These are phyloP conservation scores for Sinosuthora webbiana DNA, from an alignment of 2,113 vertebrate genomes.

Conservation along the genomic window DNA sequence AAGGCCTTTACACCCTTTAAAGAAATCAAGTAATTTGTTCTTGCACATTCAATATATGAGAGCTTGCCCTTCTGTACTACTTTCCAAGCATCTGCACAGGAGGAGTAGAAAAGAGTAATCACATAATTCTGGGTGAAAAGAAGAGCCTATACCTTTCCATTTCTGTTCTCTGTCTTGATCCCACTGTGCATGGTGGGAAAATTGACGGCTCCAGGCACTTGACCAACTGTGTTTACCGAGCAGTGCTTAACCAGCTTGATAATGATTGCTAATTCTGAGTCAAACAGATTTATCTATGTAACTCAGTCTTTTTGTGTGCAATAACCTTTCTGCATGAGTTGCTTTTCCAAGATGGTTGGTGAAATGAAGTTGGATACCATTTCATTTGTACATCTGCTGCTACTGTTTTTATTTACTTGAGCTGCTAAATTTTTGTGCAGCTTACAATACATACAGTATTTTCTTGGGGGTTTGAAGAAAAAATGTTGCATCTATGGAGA, in stretches of 20 bases:
- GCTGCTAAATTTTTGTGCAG: background rate
- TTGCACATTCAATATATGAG: background rate
- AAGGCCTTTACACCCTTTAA: background rate
- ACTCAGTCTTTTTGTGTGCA: background rate
- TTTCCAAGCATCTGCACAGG: background rate
- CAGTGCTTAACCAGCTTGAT: background rate
- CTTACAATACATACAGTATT: background rate
- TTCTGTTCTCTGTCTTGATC: background rate
- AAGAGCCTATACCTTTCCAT: background rate
- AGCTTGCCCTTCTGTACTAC: background rate
- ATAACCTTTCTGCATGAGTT: slow-evolving; percentile 12
- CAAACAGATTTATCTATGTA: background rate
- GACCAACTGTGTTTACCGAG: background rate
- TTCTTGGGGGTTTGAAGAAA: background rate
- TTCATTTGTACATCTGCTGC: slow-evolving; percentile 27
- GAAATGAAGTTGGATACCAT: background rate
- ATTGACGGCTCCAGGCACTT: background rate
- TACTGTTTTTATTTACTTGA: slow-evolving; percentile 44
- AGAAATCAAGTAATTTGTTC: background rate
- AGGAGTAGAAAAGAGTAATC: background rate
- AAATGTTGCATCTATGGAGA: background rate
- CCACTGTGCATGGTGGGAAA: background rate
- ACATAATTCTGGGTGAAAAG: background rate
- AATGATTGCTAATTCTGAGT: background rate
- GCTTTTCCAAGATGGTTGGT: background rate